Evolutionary conservation across 2,888 invertebrate species (phyloP).

Genomic region (Punctoribates punctum): DNA sequence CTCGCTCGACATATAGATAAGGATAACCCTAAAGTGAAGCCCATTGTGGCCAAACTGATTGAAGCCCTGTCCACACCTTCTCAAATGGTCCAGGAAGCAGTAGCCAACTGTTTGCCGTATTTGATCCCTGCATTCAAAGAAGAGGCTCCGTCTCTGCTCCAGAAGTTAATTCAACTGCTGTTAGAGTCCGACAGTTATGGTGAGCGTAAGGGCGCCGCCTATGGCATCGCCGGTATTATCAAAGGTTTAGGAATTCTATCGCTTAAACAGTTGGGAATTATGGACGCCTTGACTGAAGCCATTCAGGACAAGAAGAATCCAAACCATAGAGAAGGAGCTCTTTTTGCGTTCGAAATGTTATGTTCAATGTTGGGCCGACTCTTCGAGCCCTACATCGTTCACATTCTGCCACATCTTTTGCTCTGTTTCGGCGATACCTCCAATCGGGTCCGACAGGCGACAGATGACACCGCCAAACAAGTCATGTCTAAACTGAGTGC

Average conservation of each 20-base stretch:
- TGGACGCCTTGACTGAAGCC: conserved; percentile 85
- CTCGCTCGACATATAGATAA: conserved; percentile 92
- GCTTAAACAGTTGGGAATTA: conserved; percentile 89
- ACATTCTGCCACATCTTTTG: conserved; percentile 88
- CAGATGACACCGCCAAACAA: conserved; percentile 92
- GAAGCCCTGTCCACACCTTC: conserved; percentile 92
- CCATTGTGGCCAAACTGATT: conserved; percentile 86
- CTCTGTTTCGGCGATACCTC: conserved; percentile 93
- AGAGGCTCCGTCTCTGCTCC: conserved; percentile 81
- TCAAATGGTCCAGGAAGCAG: conserved; percentile 96
- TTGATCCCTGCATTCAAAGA: conserved; percentile 87
- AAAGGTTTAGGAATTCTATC: conserved; percentile 95
- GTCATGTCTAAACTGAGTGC: conserved; percentile 87
- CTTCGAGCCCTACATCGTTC: conserved; percentile 98
- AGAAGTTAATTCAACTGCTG: conserved; percentile 77
- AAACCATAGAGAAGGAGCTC: conserved; percentile 85
- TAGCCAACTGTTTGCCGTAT: conserved; percentile 90
- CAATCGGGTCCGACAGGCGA: conserved; percentile 87
- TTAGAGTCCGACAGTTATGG: conserved; percentile 90
- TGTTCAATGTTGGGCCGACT: conserved; percentile 89
- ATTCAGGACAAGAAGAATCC: conserved; percentile 97
- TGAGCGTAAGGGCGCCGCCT: conserved; percentile 90
- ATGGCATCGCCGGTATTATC: conserved; percentile 89
- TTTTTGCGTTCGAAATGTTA: conserved; percentile 96
- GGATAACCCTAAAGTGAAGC: conserved; percentile 80